These are phyloP conservation scores for Rotaria sp. DNA, from an alignment of 2,888 invertebrate genomes.

Conservation along the genomic window DNA sequence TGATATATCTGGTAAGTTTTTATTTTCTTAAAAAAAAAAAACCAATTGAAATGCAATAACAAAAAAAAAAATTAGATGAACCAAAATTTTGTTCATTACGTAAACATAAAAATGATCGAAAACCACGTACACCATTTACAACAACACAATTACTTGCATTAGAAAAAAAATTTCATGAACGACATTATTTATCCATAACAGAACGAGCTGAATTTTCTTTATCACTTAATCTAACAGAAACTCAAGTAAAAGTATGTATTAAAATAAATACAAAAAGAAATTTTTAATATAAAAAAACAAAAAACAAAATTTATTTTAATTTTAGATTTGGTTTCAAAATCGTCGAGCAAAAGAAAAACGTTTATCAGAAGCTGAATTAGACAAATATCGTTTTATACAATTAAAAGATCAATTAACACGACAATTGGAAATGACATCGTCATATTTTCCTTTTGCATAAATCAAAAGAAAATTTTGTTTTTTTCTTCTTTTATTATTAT, in stretches of 20 bases:
- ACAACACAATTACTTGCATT: conserved; percentile 81
- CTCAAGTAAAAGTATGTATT: conserved; percentile 62
- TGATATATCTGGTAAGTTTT: neutral
- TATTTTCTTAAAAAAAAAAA: neutral
- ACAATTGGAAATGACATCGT: neutral
- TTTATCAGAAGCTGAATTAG: conserved; percentile 66
- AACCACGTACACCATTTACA: conserved; percentile 86
- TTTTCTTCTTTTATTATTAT: neutral
- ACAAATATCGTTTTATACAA: conserved; percentile 33
- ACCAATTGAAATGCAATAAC: accelerated
- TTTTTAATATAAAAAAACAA: neutral
- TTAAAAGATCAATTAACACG: neutral
- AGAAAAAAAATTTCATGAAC: conserved; percentile 85
- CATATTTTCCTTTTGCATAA: neutral
- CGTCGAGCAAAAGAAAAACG: conserved; percentile 82
- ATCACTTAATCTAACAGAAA: conserved; percentile 79
- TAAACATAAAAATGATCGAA: conserved; percentile 88
- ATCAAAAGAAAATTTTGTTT: neutral
- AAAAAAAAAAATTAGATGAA: neutral
- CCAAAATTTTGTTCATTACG: conserved; percentile 53
- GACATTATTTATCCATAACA: conserved; percentile 86
- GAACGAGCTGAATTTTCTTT: conserved; percentile 88
- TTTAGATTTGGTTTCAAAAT: conserved; percentile 56
- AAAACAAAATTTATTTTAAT: neutral
- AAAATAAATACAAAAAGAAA: neutral